phyloP scores from a whole-genome alignment of 2,888 invertebrate species.

The Piscicola geometra region DNA sequence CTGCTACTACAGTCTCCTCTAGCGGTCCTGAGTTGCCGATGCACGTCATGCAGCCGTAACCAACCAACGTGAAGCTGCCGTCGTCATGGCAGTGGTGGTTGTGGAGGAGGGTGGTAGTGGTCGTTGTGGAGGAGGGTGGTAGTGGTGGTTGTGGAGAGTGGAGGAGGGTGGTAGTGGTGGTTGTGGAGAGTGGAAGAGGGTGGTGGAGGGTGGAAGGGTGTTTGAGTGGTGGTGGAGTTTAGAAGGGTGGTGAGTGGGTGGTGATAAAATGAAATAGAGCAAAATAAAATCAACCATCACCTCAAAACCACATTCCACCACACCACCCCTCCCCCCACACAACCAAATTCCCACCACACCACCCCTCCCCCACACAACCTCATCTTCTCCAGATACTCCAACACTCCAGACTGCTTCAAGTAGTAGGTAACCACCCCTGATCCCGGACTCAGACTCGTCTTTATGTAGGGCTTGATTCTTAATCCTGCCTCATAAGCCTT shows the following conservation, averaged over 20 bases:
- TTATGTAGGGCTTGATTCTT: conserved; percentile 82
- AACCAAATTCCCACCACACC: background rate
- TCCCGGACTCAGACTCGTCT: conserved; percentile 92
- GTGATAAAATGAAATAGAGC: too few species aligned
- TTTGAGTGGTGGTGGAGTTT: background rate
- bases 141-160: too few species aligned
- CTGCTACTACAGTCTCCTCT: conserved; percentile 81
- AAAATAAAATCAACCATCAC: too few species aligned
- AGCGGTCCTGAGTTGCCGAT: conserved; percentile 96
- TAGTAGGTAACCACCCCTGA: conserved; percentile 91
- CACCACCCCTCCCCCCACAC: background rate
- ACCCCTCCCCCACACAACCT: conserved; percentile 59
- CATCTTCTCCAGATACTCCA: conserved; percentile 75
- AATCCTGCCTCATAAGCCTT: conserved; percentile 89
- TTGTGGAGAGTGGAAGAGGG: too few species aligned
- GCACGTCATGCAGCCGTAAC: conserved; percentile 99
- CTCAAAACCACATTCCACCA: too few species aligned
- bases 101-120: background rate
- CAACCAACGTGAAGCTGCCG: conserved; percentile 84
- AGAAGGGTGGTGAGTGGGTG: too few species aligned
- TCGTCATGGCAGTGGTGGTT: too few species aligned
- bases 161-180: too few species aligned
- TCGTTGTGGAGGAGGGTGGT: background rate
- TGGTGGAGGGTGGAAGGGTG: too few species aligned
- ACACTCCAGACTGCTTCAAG: conserved; percentile 81